These are phyloP conservation scores for Colistium nudipinnis DNA, from an alignment of 2,113 vertebrate genomes.

Conservation along the genomic window DNA sequence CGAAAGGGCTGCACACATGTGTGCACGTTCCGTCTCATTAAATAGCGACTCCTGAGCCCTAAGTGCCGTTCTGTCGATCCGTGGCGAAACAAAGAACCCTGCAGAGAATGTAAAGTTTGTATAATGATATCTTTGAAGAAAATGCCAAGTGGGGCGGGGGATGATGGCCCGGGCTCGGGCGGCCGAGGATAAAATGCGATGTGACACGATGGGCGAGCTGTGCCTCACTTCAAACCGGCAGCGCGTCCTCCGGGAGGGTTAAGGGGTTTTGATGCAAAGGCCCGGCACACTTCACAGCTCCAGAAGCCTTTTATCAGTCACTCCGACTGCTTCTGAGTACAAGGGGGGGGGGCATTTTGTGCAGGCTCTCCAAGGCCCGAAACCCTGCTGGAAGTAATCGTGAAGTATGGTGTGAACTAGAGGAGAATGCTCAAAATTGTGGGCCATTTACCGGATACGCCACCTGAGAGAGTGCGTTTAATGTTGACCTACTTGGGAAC, in stretches of 20 bases:
- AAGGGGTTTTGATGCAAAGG: conserved; percentile 60
- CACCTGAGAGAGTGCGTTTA: conserved; percentile 5
- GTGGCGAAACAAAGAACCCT: no score
- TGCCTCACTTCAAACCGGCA: conserved; percentile 69
- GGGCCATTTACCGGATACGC: conserved; percentile 13
- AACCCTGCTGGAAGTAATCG: conserved; percentile 48
- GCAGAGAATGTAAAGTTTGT: background rate
- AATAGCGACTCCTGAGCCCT: no score
- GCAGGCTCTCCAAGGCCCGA: conserved; percentile 41
- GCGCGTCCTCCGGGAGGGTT: conserved; percentile 55
- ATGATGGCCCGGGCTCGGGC: conserved; percentile 24
- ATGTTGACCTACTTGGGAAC: conserved; percentile 19
- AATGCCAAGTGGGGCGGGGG: conserved; percentile 29
- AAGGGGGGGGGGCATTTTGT: conserved; percentile 52
- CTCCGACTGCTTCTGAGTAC: conserved; percentile 64
- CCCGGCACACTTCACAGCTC: conserved; percentile 72
- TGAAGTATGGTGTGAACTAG: conserved; percentile 9
- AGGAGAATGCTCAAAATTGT: conserved; percentile 8
- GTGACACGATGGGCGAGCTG: conserved; percentile 64
- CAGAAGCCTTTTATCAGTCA: conserved; percentile 79
- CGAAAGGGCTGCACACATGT: background rate
- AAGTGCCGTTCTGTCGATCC: no score
- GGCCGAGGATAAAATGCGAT: conserved; percentile 62
- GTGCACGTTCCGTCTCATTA: no score
- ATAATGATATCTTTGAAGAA: conserved; percentile 8